phyloP scores from a whole-genome alignment of 2,113 vertebrate genomes.

The Sturnira hondurensis region DNA sequence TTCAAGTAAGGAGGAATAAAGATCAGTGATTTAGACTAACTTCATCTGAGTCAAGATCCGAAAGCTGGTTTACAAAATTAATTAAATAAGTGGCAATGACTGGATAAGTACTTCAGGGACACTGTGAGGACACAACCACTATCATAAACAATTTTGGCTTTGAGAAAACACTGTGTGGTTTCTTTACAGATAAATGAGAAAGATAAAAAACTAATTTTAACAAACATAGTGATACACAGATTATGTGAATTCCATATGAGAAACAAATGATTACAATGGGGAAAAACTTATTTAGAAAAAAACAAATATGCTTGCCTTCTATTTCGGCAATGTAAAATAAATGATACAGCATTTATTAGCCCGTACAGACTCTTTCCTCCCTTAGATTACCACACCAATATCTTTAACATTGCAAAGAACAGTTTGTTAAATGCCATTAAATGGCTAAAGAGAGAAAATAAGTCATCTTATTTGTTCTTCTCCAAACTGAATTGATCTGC shows the following conservation, averaged over 20 bases:
- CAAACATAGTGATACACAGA: background rate
- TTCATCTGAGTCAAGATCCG: background rate
- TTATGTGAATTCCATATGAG: background rate
- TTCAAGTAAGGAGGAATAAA: background rate
- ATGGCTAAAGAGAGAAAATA: background rate
- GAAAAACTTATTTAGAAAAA: background rate
- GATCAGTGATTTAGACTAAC: background rate
- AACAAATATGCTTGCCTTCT: background rate
- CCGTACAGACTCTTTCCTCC: background rate
- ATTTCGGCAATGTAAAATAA: background rate
- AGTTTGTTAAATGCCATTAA: background rate
- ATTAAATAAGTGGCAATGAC: background rate
- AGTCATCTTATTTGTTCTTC: conserved; percentile 1
- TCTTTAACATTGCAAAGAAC: background rate
- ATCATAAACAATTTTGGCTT: background rate
- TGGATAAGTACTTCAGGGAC: background rate
- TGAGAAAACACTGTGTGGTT: background rate
- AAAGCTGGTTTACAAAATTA: background rate
- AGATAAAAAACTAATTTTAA: background rate
- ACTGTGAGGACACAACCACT: background rate
- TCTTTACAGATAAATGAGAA: background rate
- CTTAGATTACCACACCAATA: background rate
- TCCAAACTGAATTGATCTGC: background rate
- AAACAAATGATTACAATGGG: background rate
- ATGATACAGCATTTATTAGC: background rate